A percentile compares a stretch with the other conserved stretches of the same genome.
phyloP scores from a whole-genome alignment of 2,113 vertebrate genomes.

The Poicephalus meyeri region DNA sequence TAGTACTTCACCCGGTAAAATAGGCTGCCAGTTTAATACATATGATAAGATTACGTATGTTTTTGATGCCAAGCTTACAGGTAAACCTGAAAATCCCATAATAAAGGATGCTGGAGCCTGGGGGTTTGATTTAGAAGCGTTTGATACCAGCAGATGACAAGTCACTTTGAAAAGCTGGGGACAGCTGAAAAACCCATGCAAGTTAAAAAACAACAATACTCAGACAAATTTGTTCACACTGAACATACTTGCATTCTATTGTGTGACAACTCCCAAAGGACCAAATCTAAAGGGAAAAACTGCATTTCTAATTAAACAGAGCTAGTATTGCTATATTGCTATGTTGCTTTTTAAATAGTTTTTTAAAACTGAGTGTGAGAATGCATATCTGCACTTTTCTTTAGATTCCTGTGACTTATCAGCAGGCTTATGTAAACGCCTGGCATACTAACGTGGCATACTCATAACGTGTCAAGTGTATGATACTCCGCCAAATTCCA shows the following conservation, averaged over 20 bases:
- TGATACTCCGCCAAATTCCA: slow-evolving; percentile 32
- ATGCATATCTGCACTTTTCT: neutral
- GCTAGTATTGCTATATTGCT: neutral
- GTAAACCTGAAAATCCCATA: neutral
- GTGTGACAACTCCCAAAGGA: neutral
- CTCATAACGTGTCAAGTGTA: neutral
- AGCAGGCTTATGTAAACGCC: neutral
- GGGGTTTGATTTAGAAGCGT: neutral
- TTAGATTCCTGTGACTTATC: neutral
- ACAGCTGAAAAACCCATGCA: neutral
- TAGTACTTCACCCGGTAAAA: neutral
- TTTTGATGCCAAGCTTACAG: neutral
- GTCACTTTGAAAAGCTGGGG: neutral
- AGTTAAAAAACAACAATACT: neutral
- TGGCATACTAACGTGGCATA: neutral
- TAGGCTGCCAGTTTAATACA: neutral
- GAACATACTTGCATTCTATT: neutral
- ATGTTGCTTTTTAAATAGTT: neutral
- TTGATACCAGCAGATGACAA: neutral
- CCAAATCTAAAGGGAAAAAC: neutral
- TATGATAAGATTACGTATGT: neutral
- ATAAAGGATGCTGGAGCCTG: neutral
- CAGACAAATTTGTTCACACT: neutral
- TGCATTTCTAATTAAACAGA: neutral
- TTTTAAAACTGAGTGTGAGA: neutral